Conservation (phyloP, 2,888 invertebrate genomes). For the Cataglyphis albicans region DNA sequence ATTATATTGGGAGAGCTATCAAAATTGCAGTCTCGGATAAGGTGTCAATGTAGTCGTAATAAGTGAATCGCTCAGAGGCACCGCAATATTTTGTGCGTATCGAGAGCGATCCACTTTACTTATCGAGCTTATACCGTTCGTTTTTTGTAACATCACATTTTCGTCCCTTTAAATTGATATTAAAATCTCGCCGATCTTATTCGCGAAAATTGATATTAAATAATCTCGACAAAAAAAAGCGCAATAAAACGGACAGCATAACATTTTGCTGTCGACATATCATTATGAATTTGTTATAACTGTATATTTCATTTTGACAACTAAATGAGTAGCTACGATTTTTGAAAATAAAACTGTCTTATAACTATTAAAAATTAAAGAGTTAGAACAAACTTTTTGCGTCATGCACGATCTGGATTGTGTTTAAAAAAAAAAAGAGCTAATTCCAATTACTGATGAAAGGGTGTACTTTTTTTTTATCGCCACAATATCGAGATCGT, state of each 20-base stretch:
- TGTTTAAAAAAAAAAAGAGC: not conserved
- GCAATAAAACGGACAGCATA: slow-evolving; percentile 21
- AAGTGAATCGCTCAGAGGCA: slow-evolving; percentile 18
- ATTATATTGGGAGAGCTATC: slow-evolving; percentile 31
- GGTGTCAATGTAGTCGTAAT: slow-evolving; percentile 28
- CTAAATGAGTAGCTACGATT: slow-evolving; percentile 11
- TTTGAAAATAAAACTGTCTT: not conserved
- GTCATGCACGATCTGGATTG: not conserved
- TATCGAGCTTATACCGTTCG: not conserved
- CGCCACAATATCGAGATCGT: not conserved
- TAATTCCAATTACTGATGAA: not conserved
- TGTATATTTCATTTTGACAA: slow-evolving; percentile 1
- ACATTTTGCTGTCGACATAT: not conserved
- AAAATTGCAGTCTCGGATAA: slow-evolving; percentile 25
- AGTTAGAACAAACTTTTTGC: not conserved
- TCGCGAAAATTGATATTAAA: slow-evolving; percentile 21
- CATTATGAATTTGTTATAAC: slow-evolving; percentile 3
- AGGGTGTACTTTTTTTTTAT: not conserved
- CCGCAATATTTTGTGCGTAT: not conserved
- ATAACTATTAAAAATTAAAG: slow-evolving; percentile 3
- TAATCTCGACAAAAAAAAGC: slow-evolving; percentile 19
- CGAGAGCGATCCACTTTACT: slow-evolving; percentile 1
- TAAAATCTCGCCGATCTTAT: slow-evolving; percentile 24
- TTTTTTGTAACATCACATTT: slow-evolving; percentile 29
- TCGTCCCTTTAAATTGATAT: not conserved